Percentiles rank a stretch among this genome's conserved stretches.
Conservation (phyloP, 2,113 vertebrate genomes). For the Cyanoramphus novaezelandiae region DNA sequence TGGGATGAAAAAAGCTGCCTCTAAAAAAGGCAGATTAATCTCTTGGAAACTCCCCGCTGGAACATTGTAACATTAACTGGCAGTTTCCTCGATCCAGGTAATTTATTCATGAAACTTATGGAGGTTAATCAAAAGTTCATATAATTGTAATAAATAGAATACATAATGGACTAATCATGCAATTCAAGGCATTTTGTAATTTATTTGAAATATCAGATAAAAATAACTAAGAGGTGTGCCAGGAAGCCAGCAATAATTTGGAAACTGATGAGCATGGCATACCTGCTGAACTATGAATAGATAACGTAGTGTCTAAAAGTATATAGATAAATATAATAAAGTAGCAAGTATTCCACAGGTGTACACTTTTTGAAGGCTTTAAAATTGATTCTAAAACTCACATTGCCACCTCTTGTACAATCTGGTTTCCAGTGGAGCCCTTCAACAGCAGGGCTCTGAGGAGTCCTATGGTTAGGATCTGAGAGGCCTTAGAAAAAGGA, state of each 20-base stretch:
- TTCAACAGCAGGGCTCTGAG: neutral
- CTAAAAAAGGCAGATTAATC: slow-evolving; percentile 59
- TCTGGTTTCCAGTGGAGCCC: neutral
- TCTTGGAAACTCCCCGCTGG: slow-evolving; percentile 55
- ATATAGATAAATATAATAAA: slow-evolving; percentile 54
- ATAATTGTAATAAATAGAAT: slow-evolving; percentile 76
- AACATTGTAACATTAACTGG: slow-evolving; percentile 55
- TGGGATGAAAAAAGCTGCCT: neutral
- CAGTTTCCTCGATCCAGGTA: slow-evolving; percentile 70
- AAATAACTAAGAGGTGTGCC: slow-evolving; percentile 75
- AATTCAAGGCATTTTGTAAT: slow-evolving; percentile 74
- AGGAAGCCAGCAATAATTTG: slow-evolving; percentile 73
- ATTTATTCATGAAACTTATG: slow-evolving; percentile 75
- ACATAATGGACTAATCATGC: slow-evolving; percentile 74
- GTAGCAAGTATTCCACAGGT: neutral
- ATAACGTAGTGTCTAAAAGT: slow-evolving; percentile 51
- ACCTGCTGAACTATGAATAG: slow-evolving; percentile 71
- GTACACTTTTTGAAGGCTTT: neutral
- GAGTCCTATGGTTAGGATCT: neutral
- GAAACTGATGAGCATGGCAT: slow-evolving; percentile 68
- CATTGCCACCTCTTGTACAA: neutral
- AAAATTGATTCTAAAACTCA: neutral
- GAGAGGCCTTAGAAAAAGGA: neutral
- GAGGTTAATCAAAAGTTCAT: slow-evolving; percentile 74
- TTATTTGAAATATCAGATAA: slow-evolving; percentile 76